Evolutionary conservation across 1,140 invertebrate genomes (phyloP), one percentile per base, ranked within the genome.

Genomic region (Drosophila pruinosa): DNA sequence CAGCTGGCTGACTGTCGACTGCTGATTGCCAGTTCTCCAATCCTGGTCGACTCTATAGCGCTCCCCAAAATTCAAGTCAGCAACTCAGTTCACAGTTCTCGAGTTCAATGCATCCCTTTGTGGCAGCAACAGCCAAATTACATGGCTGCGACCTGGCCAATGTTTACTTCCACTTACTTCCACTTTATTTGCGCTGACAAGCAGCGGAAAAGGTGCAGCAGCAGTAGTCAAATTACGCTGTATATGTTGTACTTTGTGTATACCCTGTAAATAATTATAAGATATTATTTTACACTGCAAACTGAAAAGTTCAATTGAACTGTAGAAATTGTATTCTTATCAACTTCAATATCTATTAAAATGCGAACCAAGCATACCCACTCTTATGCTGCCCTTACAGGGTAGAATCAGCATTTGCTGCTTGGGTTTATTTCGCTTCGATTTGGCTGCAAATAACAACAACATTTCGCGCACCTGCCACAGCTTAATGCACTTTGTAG

Each of bases 381-480:
- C 6, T 39, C 10, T 8, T 22, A 17, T 5, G 22, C 2, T 2
- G 2, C 34, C 8, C 4, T 48, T 64, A 24, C 34, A 70, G 59
- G 31, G 67, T 34, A 62, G 10, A 14, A 24, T 3, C n/a, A 19
- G 7, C 57, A 56, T 64, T 70, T 19, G 50, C 19, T 34, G 45
- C 34, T 65, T 21, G 45, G 43, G 12, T 21, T 56, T 39, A 38
- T 31, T 57, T 62, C 41, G 53, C 43, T 72, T 69, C 75, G 67
- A 75, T 79, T 85, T 63, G 67, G 69, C 57, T 64, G 64, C 75
- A 61, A 26, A 28, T 67, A 76, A 63, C 67, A 83, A 54, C 59
- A 72, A 82, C 73, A 79, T 69, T 76, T 85, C 76, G 81, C 72
- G 76, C 81, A 83, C 80, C 80, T 83, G 80, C 81, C 80, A 26